Percentiles rank a stretch among this genome's conserved stretches.
Evolutionary conservation across 2,113 vertebrate species (phyloP).

Genomic region (Gyps fulvus): DNA sequence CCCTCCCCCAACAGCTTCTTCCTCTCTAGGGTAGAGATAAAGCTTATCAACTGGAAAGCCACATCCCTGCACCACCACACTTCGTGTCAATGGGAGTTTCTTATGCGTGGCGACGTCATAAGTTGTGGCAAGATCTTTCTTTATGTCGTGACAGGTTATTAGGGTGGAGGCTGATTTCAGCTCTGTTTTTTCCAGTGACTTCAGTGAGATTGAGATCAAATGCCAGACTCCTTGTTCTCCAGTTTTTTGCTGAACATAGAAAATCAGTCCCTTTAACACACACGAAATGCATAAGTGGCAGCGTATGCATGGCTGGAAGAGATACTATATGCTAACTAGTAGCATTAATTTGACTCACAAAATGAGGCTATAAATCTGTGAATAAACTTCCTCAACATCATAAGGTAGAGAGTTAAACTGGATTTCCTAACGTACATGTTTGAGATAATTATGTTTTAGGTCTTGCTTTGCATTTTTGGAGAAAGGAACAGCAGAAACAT

Average conservation of each 20-base stretch:
- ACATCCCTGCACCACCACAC: background rate
- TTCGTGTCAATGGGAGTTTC: background rate
- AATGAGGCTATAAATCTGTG: background rate
- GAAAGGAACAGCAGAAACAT: background rate
- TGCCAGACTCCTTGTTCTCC: background rate
- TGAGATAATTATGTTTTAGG: background rate
- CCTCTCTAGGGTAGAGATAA: background rate
- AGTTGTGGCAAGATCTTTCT: background rate
- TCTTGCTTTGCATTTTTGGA: background rate
- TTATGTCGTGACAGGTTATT: background rate
- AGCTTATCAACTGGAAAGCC: background rate
- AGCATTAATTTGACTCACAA: background rate
- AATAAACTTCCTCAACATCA: background rate
- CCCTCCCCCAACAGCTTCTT: background rate
- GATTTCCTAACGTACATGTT: background rate
- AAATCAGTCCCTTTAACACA: background rate
- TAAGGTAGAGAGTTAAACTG: background rate
- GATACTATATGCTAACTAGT: background rate
- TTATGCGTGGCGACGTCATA: background rate
- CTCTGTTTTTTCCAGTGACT: background rate
- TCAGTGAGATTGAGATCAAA: background rate
- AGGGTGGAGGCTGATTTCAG: background rate
- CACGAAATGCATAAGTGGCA: accelerated
- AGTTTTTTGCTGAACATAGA: background rate
- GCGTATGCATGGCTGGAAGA: background rate